These are phyloP conservation scores for Meleagris gallopavo DNA, from an alignment of 2,113 vertebrate species.

Conservation along the genomic window DNA sequence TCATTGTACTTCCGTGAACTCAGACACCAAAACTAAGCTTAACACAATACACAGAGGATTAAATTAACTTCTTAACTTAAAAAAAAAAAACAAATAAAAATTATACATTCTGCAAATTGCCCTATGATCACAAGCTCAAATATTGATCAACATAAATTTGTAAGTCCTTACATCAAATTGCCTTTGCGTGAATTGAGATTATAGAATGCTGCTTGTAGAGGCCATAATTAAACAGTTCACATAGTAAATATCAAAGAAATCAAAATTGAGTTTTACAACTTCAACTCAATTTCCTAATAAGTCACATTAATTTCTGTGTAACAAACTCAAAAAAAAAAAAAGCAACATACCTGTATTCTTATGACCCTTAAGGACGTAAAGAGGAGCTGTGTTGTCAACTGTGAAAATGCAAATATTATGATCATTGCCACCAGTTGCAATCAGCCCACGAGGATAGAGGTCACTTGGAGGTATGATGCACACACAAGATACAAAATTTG, in stretches of 20 bases:
- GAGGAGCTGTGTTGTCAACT: conserved; percentile 84
- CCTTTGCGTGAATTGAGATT: neutral
- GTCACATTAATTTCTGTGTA: accelerated
- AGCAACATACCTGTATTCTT: conserved; percentile 93
- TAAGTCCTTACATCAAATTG: neutral
- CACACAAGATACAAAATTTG: conserved; percentile 95
- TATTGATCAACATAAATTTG: neutral
- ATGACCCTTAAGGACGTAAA: conserved; percentile 91
- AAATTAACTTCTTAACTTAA: neutral
- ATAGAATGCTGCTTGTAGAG: neutral
- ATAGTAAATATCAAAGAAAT: neutral
- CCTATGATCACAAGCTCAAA: neutral
- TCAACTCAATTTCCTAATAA: neutral
- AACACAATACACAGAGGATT: neutral
- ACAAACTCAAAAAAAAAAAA: neutral
- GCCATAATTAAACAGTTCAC: neutral
- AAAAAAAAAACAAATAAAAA: neutral
- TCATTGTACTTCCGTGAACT: neutral
- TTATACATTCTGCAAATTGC: neutral
- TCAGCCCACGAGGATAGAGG: conserved; percentile 88
- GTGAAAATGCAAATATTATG: conserved; percentile 95
- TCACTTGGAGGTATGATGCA: conserved; percentile 93
- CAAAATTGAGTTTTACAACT: neutral
- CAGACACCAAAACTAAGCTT: neutral
- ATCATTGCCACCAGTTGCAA: conserved; percentile 96